Conservation (phyloP, 2,888 invertebrate genomes). For the Isoperla grammatica region DNA sequence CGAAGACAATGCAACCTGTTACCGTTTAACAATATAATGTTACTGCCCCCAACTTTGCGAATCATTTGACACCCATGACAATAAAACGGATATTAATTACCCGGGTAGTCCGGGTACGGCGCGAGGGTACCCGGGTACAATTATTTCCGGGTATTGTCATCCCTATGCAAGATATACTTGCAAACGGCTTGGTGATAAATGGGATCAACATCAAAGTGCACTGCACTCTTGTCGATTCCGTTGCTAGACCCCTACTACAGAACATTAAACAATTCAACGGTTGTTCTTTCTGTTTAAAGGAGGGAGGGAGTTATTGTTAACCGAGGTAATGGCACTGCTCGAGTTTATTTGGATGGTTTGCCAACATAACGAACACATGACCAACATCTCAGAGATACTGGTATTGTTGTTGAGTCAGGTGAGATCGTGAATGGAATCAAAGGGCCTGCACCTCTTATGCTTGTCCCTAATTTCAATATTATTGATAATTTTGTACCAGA, state of each 20-base stretch:
- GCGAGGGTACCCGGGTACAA: too few relatives aligned
- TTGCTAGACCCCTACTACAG: slow-evolving; percentile 9
- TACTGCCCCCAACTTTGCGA: too few relatives aligned
- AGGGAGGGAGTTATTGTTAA: slow-evolving; percentile 1
- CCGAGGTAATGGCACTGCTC: not conserved
- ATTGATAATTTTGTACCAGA: slow-evolving; percentile 4
- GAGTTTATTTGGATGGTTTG: slow-evolving; percentile 6
- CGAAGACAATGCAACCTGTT: too few relatives aligned
- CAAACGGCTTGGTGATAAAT: not conserved
- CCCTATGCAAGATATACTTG: too few relatives aligned
- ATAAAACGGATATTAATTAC: too few relatives aligned
- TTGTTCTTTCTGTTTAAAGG: slow-evolving; percentile 10
- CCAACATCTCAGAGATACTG: not conserved
- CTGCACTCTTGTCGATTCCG: slow-evolving; percentile 13
- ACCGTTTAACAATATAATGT: too few relatives aligned
- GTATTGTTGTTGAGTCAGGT: not conserved
- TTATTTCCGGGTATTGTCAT: too few relatives aligned
- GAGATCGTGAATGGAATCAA: not conserved
- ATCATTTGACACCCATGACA: too few relatives aligned
- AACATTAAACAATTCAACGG: slow-evolving; percentile 14
- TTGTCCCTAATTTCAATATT: slow-evolving; percentile 1
- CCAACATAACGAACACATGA: not conserved
- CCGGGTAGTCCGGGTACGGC: too few relatives aligned
- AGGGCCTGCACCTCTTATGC: slow-evolving; percentile 1
- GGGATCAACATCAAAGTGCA: not conserved